A percentile compares a stretch with the other conserved stretches of the same genome.
phyloP scores from a whole-genome alignment of 2,113 vertebrate species.

The Phocoena sinus region DNA sequence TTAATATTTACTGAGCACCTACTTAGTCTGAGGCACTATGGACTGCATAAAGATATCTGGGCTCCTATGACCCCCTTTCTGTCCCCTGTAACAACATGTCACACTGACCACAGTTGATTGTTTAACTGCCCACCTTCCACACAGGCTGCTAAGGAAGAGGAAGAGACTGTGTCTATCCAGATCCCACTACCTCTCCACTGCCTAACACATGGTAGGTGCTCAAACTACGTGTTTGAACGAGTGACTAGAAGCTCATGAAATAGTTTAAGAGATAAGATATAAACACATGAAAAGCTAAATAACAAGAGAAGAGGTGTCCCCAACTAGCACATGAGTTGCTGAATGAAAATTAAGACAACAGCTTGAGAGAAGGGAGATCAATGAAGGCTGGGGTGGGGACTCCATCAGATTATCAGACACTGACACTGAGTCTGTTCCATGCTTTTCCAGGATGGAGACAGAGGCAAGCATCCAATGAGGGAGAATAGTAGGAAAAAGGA shows the following conservation, averaged over 20 bases:
- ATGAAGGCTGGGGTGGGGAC: neutral
- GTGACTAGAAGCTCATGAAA: neutral
- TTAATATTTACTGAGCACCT: neutral
- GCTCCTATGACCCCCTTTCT: neutral
- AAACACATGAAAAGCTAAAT: neutral
- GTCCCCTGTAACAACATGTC: neutral
- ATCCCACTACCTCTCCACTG: neutral
- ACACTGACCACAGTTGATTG: neutral
- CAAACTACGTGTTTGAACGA: neutral
- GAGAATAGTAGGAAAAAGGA: neutral
- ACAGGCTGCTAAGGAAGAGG: neutral
- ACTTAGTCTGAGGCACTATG: neutral
- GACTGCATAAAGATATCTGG: neutral
- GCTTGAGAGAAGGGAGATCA: neutral
- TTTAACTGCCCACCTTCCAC: neutral
- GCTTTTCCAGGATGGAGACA: neutral
- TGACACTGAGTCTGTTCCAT: neutral
- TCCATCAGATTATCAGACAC: too few species aligned
- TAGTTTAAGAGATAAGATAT: neutral
- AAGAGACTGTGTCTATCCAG: neutral
- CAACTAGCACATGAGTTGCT: neutral
- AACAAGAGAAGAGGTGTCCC: neutral
- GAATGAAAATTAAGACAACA: neutral
- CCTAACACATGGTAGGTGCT: neutral
- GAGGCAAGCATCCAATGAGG: neutral